Evolutionary conservation across 1,140 invertebrate genomes (phyloP), one percentile per base, ranked within the genome.

Genomic region (Drosophila kanapiae): DNA sequence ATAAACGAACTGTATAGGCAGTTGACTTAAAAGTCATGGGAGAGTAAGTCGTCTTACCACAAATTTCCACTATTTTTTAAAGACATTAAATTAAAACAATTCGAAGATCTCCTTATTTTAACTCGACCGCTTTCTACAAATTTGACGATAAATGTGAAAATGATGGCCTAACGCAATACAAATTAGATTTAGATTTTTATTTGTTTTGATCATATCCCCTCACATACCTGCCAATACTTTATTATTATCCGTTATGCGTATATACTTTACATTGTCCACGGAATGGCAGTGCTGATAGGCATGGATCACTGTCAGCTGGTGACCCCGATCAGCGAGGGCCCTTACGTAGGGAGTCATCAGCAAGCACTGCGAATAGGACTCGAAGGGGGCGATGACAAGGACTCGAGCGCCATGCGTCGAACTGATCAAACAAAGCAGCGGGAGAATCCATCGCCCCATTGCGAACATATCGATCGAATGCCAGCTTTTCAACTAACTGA

Each of bases 261-360:
- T 85, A 9, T 60, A 64, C 2, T 61, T 53, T 6, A 84, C 35
- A 8, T 70, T 47, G 0, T 38, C 7, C 0, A 67, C 6, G 1
- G 42, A 8, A 0, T 51, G 2, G 49, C 82, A 85, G 1, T 71
- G n/a, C 1, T 45, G 0, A n/a, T 51, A 71, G 7, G 74, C 61
- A 57, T 78, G 82, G 31, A 86, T 68, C 1, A 86, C 11, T 1
- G 82, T 81, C 14, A 86, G 7, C 9, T 81, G 14, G 71, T 86
- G 82, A 9, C 75, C 78, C n/a, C 75, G 81, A 9, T 78, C 47
- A 0, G 53, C 37, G 13, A 86, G 45, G 6, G 54, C 78, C 11
- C 37, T 16, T 4, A 85, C 1, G 33, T 75, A 84, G 1, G 78
- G 82, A 6, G 70, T 62, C 27, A 85, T 29, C 5, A 86, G 31